A percentile compares a stretch with the other conserved stretches of the same genome.
These are phyloP conservation scores for Poecilia latipinna DNA, from an alignment of 2,113 vertebrate species.

Conservation along the genomic window DNA sequence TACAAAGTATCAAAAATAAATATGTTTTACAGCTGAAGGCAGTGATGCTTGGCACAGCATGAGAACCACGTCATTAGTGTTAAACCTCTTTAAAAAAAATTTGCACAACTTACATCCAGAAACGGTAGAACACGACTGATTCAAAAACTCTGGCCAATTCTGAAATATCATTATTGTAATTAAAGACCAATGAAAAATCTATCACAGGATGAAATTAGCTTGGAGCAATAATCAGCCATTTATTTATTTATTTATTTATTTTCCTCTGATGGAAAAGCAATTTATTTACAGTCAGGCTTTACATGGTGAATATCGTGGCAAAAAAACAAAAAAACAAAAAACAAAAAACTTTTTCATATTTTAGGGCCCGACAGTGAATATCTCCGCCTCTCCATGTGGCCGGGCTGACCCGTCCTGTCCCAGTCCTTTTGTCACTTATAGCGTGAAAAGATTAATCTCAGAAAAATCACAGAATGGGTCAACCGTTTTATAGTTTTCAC, in stretches of 20 bases:
- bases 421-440: neutral
- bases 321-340: neutral
- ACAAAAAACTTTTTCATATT: neutral
- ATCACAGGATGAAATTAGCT: neutral
- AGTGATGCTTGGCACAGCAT: neutral
- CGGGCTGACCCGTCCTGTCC: neutral
- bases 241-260: too few species aligned
- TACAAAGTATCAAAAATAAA: neutral
- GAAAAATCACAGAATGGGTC: neutral
- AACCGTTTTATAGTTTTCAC: neutral
- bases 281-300: conserved; percentile 38
- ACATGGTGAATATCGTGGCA: neutral
- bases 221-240: neutral
- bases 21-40: neutral
- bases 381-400: neutral
- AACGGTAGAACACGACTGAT: neutral
- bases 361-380: neutral
- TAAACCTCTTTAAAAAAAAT: neutral
- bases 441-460: neutral
- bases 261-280: conserved; percentile 7
- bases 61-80: neutral
- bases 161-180: neutral
- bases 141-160: neutral
- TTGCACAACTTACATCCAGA: neutral
- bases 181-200: neutral